Evolutionary conservation across 2,888 invertebrate genomes (phyloP).

Genomic region (Lypha dubia): DNA sequence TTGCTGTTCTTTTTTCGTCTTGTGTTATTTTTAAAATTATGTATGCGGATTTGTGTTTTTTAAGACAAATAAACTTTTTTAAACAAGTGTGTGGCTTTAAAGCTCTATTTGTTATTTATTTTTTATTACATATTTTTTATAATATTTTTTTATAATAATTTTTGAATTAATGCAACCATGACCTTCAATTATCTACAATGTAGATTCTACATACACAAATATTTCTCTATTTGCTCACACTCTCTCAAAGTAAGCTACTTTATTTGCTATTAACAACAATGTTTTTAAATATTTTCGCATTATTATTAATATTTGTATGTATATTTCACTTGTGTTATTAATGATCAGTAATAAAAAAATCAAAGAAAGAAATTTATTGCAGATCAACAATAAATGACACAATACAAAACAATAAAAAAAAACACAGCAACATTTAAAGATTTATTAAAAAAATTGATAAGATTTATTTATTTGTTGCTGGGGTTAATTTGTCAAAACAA

Average conservation of each 20-base stretch:
- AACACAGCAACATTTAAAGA: constrained; percentile 9
- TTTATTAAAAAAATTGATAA: constrained; percentile 51
- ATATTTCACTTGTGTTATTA: no score
- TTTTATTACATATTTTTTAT: background rate
- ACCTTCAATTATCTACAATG: constrained; percentile 38
- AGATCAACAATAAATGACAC: constrained; percentile 2
- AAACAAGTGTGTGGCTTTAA: constrained; percentile 13
- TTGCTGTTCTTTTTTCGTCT: background rate
- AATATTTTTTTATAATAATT: background rate
- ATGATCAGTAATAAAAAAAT: constrained; percentile 13
- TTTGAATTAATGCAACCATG: constrained; percentile 48
- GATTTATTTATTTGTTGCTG: constrained; percentile 45
- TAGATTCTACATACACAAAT: background rate
- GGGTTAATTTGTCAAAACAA: constrained; percentile 47
- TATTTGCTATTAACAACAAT: background rate
- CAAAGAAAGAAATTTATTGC: constrained; percentile 24
- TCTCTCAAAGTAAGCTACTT: constrained; percentile 30
- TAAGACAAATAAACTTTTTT: no score
- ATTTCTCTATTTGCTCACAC: constrained; percentile 15
- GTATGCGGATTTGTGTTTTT: constrained; percentile 46
- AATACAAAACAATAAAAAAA: background rate
- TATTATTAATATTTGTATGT: no score
- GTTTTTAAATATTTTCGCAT: background rate
- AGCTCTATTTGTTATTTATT: constrained; percentile 1
- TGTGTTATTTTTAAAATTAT: constrained; percentile 30